phyloP scores from a whole-genome alignment of 2,888 invertebrate genomes.

The Ischnura elegans region DNA sequence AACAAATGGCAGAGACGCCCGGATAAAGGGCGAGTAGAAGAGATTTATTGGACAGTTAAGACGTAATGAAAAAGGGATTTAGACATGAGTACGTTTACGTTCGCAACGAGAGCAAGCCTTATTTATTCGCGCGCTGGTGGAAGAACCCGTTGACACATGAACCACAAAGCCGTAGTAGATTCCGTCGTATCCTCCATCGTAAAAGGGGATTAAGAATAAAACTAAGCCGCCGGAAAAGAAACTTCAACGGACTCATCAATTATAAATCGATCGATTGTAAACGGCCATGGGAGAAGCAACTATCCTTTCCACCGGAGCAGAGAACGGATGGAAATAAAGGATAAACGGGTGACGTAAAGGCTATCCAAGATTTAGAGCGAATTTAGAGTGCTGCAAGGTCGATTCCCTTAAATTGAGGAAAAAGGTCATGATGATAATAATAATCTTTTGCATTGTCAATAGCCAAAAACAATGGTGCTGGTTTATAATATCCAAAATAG shows the following conservation, averaged over 20 bases:
- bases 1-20: not conserved
- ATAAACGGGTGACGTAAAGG: too few species aligned
- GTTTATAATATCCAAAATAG: too few species aligned
- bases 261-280: not conserved
- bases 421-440: too few species aligned
- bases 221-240: not conserved
- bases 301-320: not conserved
- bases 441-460: too few species aligned
- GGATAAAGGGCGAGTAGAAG: not conserved
- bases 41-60: not conserved
- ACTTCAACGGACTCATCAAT: slow-evolving; percentile 10
- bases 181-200: not conserved
- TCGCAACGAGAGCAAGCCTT: not conserved
- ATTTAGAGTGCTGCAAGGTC: too few species aligned
- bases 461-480: too few species aligned
- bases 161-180: not conserved
- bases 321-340: too few species aligned
- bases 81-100: not conserved
- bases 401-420: too few species aligned
- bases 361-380: too few species aligned
- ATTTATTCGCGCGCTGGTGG: not conserved
- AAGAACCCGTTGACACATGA: not conserved
- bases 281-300: not conserved
- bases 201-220: not conserved
- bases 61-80: not conserved